A percentile compares a stretch with the other conserved stretches of the same genome.
Conservation (phyloP, 92 coral and sea anemone species). For the Porites divaricata region DNA sequence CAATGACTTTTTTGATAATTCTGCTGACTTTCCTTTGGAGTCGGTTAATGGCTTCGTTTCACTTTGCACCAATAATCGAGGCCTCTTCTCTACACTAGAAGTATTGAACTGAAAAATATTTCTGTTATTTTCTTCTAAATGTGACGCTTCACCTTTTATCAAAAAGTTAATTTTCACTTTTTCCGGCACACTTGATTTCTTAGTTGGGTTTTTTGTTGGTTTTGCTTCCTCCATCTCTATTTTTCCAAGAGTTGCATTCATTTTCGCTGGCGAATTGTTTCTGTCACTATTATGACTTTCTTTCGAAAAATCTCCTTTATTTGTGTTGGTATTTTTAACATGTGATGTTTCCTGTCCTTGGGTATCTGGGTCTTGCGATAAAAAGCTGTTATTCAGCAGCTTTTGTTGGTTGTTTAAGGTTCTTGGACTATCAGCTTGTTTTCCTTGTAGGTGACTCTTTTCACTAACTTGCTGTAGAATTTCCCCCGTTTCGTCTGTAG, state of each 20-base stretch:
- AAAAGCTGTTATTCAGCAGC: too few relatives aligned
- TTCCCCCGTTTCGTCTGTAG: neutral
- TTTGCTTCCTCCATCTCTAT: neutral
- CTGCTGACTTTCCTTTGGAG: too few relatives aligned
- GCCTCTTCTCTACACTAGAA: too few relatives aligned
- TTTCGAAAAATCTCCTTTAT: neutral
- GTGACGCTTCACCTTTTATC: neutral
- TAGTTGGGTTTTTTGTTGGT: neutral
- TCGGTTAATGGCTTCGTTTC: too few relatives aligned
- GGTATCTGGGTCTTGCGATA: neutral
- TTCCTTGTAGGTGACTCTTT: neutral
- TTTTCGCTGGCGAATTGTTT: neutral
- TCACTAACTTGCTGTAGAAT: neutral
- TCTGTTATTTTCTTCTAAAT: neutral
- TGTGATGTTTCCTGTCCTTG: neutral
- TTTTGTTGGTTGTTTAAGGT: too few relatives aligned
- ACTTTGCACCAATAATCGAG: too few relatives aligned
- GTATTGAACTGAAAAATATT: neutral
- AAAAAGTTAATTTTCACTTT: constrained; percentile 21
- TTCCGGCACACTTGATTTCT: neutral
- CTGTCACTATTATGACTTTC: neutral
- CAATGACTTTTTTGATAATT: too few relatives aligned
- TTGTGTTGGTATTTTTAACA: neutral
- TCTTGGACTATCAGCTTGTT: too few relatives aligned
- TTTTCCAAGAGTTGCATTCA: neutral